Base-by-base conservation (phyloP, 2,113 vertebrate genomes). In the Barbus barbus region DNA sequence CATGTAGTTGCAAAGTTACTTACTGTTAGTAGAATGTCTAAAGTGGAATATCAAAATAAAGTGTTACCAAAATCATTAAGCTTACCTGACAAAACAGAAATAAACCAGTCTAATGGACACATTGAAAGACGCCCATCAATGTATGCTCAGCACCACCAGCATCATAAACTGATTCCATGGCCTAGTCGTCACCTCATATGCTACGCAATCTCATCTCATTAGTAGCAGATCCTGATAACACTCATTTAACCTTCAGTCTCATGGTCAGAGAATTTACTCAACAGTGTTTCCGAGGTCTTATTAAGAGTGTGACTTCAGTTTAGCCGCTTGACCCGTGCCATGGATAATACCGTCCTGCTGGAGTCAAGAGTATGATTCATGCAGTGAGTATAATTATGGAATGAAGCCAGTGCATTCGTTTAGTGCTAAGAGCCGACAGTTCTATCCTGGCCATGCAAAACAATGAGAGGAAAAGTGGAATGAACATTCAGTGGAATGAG, bases 91-190 rank as follows among this genome's bases (percentile, higher is more conserved):
- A 48, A 12, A 14, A 24, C 60, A 28, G 14, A 31, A 16, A 73
- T 73, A 13, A 38, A 65, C 3, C 51, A 22, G 44, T 20, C 2
- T 33, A 44, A 44, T 44, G 11, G 3, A 81, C 20, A 24, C 22
- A 51, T 2, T 51, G 44, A 26, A 44, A 74, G 41, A 74, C 20
- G 13, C 26, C 71, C 24, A 46, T 75, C 33, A 51, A 14, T 44
- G 33, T 38, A 72, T n/a, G 12, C 33, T 41, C 22, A 72, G 38
- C 38, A 41, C 38, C 71, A 20, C 7, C 26, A 46, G 41, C 2
- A 9, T 9, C 46, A 56, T 79, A 80, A 53, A 53, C 56, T 85
- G 67, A 67, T 72, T 72, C 72, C 65, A 51, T 82, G 61, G 79
- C 46, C 31, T 75, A 81, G 44, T 58, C 28, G 4, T 78, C 28